Evolutionary conservation across 2,888 invertebrate species (phyloP).

Genomic region (Xanthia togata): DNA sequence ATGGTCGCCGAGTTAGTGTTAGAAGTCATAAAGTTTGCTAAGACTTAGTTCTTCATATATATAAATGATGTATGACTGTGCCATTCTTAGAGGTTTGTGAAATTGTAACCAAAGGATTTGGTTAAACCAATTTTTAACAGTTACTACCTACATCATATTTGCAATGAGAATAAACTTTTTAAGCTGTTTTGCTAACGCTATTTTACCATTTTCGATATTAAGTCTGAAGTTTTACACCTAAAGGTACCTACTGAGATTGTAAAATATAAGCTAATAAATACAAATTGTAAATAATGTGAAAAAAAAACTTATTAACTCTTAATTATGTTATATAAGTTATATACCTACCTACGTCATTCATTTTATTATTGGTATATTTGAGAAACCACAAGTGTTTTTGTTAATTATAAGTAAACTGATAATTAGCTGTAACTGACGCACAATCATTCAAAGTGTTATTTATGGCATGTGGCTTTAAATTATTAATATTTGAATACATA

Average conservation of each 20-base stretch:
- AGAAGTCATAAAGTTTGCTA: slow-evolving; percentile 30
- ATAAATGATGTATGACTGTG: slow-evolving; percentile 22
- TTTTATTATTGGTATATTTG: slow-evolving; percentile 31
- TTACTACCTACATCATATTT: not conserved
- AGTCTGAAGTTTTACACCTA: not conserved
- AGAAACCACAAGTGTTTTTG: slow-evolving; percentile 56
- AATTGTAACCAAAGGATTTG: not conserved
- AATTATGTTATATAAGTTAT: not conserved
- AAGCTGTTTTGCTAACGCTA: not conserved
- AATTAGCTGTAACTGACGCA: slow-evolving; percentile 23
- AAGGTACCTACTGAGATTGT: too few species aligned
- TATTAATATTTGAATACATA: not conserved
- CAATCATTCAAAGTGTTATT: slow-evolving; percentile 14
- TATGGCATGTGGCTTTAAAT: slow-evolving; percentile 6
- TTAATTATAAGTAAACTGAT: slow-evolving; percentile 19
- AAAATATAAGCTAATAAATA: not conserved
- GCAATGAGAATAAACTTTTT: too few species aligned
- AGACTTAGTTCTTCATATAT: slow-evolving; percentile 25
- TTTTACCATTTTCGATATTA: not conserved
- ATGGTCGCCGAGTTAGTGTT: slow-evolving; percentile 12
- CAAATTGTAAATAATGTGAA: slow-evolving; percentile 5
- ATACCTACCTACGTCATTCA: slow-evolving; percentile 29
- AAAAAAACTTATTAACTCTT: too few species aligned
- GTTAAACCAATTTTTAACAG: slow-evolving; percentile 12
- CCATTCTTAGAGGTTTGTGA: not conserved